Base-by-base conservation (phyloP, 2,797 vertebrate genomes). In the Hemitrygon akajei region DNA sequence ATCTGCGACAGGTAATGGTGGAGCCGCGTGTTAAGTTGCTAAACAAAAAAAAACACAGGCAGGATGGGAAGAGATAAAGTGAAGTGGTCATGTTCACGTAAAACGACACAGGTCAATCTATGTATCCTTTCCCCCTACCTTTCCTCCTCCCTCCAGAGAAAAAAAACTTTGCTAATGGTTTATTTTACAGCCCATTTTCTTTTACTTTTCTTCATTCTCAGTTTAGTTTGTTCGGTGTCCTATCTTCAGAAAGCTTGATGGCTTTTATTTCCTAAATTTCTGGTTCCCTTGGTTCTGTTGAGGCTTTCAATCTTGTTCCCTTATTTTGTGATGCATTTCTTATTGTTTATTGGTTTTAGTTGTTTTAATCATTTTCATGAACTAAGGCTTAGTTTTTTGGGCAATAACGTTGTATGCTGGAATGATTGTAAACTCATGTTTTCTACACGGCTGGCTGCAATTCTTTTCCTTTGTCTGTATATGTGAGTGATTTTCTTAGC, bases 1-100 rank as follows among this genome's bases (percentile, higher is more conserved):
- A 99, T 97, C 97, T 99, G 96, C 98, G 99, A 96, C 98, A 99
- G 99, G 99, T 99, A 99, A 98, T 97, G 95, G 95, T 96, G 95
- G 94, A 95, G 94, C 95, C 96, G 94, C 86, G 94, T 20, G 95
- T 37, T 47, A 75, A 75, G 40, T 91, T 76, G 73, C 91, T 76
- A 47, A 47, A 47, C 47, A 47, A 71, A 71, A 37, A 40, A 30
- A 73, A 30, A 7, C 0, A 2, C 37, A 93, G 91, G 25, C 91
- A 92, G 71, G 40, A 27, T 58, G 71, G 22, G 91, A 40, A 56
- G 71, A 30, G 37, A 27, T 73, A 3, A 75, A n/a, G 56, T 16
- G 40, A 76, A 76, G 71, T 58, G 71, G 25, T 75, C 40, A 76
- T 56, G 69, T 27, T 76, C 91, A 92, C 69, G 7, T 22, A 25